A percentile compares a stretch with the other conserved stretches of the same genome.
Evolutionary conservation across 2,113 vertebrate genomes (phyloP).

Genomic region (Gymnocephalus cernua): DNA sequence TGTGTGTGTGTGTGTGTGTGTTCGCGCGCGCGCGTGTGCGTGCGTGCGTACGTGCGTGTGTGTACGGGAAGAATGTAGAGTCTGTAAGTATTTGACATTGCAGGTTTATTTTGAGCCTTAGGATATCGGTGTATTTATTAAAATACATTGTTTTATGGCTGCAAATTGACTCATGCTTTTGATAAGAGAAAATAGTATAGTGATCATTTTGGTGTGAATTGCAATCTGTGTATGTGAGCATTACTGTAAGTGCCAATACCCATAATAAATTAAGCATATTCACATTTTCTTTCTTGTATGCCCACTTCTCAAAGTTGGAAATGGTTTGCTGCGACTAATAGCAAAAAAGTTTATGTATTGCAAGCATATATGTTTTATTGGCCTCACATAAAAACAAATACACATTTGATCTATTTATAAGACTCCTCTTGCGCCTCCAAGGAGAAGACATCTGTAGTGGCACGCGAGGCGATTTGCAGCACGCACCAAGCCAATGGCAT

Average conservation of each 20-base stretch:
- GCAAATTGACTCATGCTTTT: not conserved
- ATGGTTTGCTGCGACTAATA: not conserved
- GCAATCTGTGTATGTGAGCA: not conserved
- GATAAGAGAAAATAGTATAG: not conserved
- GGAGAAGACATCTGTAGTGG: slow-evolving; percentile 80
- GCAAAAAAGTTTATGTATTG: not conserved
- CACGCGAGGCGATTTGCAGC: slow-evolving; percentile 87
- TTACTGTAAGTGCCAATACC: not conserved
- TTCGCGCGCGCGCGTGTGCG: slow-evolving; percentile 12
- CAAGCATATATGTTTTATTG: not conserved
- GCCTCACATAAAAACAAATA: slow-evolving; percentile 19
- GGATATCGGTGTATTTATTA: not conserved
- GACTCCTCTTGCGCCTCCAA: slow-evolving; percentile 56
- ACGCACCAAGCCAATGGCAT: slow-evolving; percentile 83
- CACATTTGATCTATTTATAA: slow-evolving; percentile 55
- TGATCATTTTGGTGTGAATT: not conserved
- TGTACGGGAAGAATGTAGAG: slow-evolving; percentile 10
- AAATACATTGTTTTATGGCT: too few species aligned
- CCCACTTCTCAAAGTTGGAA: not conserved
- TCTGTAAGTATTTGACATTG: not conserved
- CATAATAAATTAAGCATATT: not conserved
- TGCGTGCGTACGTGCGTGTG: not conserved
- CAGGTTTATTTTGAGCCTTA: not conserved
- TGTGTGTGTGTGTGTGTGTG: slow-evolving; percentile 9
- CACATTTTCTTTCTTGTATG: too few species aligned